A percentile compares a stretch with the other conserved stretches of the same genome.
Conservation (phyloP, 92 coral and sea anemone genomes). For the Actinostola sp. region DNA sequence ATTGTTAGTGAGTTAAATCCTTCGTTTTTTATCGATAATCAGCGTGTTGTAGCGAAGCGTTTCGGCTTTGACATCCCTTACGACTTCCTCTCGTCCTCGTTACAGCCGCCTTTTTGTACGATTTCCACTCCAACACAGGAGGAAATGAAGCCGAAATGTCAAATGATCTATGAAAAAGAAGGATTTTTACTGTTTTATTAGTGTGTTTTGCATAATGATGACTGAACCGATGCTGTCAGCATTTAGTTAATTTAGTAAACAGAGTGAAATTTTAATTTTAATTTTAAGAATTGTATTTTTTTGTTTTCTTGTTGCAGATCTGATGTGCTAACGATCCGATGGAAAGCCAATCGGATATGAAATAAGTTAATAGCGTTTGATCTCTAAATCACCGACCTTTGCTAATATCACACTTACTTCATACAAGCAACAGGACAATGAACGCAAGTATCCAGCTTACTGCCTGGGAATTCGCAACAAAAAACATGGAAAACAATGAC, state of each 20-base stretch:
- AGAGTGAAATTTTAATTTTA: not conserved
- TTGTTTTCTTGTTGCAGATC: constrained; percentile 11
- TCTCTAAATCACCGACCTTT: not conserved
- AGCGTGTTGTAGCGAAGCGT: too few species aligned
- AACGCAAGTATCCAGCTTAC: not conserved
- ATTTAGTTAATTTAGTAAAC: not conserved
- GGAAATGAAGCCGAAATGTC: too few species aligned
- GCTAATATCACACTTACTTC: not conserved
- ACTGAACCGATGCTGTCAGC: too few species aligned
- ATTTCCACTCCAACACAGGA: too few species aligned
- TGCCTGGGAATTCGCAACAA: too few species aligned
- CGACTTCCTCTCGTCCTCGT: too few species aligned
- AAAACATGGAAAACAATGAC: constrained; percentile 1
- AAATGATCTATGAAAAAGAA: too few species aligned
- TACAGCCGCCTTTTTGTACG: too few species aligned
- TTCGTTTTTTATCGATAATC: too few species aligned
- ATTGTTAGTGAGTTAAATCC: too few species aligned
- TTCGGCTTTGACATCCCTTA: too few species aligned
- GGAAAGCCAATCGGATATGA: constrained; percentile 10
- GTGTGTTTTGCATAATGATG: not conserved
- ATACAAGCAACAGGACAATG: not conserved
- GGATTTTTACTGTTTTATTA: too few species aligned
- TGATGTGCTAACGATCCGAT: constrained; percentile 11
- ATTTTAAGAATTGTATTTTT: not conserved
- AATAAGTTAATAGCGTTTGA: not conserved